Evolutionary conservation across 2,113 vertebrate species (phyloP), one percentile per base, ranked within the genome.

Genomic region (Haemorhous mexicanus): DNA sequence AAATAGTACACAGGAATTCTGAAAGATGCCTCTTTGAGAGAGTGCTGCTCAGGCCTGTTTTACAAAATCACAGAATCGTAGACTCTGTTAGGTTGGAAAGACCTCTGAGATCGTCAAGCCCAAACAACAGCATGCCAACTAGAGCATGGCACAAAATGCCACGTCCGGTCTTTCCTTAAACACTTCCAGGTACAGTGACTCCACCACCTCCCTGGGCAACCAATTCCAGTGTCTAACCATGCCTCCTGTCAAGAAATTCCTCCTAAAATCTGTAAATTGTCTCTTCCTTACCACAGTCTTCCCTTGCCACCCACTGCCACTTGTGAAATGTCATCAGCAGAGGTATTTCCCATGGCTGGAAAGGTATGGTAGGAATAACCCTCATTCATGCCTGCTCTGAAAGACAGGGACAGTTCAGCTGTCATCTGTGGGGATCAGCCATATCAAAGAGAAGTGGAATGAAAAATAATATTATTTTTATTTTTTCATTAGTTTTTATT

Each of bases 101-200:
- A 49, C 15, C 4, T 49, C 21, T 16, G 30, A 55, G 19, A 21
- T 21, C 5, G 2, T 22, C 19, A 33, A 56, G 53, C 53, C 12
- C 0, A 0, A 69, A 33, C 10, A 55, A 9, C 47, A 35, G n/a
- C 3, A 2, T 26, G 24, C 7, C 24, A 52, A 28, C 4, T 10
- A 41, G 26, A 43, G 10, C 41, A 35, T 11, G 46, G 33, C 8
- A 13, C 18, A 19, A 19, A 69, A 11, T 47, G 12, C 2, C 32
- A 43, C 1, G 0, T 47, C 6, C 9, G 20, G 13, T 41, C 28
- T 55, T n/a, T 41, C 20, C n/a, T 35, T 83, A 47, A 62, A 35
- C 26, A 28, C 8, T 15, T 62, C 21, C 35, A 43, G 47, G 11
- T 10, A 19, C 4, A 10, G n/a, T 32, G 47, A 55, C 3, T 41